Evolutionary conservation across 2,888 invertebrate species (phyloP).

Genomic region (Lithosia quadra): DNA sequence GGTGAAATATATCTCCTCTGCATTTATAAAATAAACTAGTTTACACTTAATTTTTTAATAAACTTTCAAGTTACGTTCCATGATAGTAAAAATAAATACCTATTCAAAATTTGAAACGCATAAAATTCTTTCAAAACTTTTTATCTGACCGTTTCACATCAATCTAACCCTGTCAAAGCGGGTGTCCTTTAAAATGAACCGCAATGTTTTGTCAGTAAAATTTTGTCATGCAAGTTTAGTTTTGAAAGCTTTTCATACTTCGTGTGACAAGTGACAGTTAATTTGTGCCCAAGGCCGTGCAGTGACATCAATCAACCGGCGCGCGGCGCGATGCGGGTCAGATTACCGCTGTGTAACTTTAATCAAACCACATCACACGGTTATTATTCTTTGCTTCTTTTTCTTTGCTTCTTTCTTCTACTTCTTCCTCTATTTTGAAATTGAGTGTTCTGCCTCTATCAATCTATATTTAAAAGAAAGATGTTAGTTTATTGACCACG

Average conservation of each 20-base stretch:
- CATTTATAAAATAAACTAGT: no score
- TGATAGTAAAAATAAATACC: background rate
- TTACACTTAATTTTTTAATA: no score
- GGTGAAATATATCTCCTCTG: no score
- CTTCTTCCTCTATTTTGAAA: background rate
- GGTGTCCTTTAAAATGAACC: conserved; percentile 38
- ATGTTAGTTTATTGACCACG: background rate
- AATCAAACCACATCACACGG: conserved; percentile 22
- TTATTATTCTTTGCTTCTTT: background rate
- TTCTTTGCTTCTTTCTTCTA: background rate
- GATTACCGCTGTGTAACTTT: conserved; percentile 51
- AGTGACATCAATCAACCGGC: conserved; percentile 60
- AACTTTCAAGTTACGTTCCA: background rate
- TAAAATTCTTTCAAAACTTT: background rate
- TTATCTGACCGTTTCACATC: conserved; percentile 23
- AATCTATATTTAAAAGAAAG: background rate
- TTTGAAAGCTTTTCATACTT: conserved; percentile 51
- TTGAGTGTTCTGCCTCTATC: background rate
- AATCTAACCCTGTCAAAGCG: conserved; percentile 43
- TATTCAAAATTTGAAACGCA: background rate
- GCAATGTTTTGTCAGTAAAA: conserved; percentile 39
- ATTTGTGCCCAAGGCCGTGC: conserved; percentile 57
- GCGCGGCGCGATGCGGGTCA: conserved; percentile 44
- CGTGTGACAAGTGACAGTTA: conserved; percentile 59
- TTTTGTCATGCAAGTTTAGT: conserved; percentile 45